Evolutionary conservation across 1,140 invertebrate species (phyloP).

Genomic region (Paracyclopina nana): DNA sequence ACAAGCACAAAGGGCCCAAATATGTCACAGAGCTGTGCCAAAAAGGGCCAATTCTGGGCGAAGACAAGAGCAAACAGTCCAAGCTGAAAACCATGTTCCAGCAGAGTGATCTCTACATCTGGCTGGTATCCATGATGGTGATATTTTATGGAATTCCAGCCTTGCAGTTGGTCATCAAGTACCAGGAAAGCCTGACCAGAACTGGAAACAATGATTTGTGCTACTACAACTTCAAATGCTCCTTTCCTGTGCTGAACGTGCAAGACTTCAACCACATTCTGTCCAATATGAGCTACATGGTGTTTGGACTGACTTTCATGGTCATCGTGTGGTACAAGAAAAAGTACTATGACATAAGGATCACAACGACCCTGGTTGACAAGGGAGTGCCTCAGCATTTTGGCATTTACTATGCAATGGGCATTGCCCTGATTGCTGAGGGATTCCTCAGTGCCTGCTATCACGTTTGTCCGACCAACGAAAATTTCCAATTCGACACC

Average conservation of each 20-base stretch:
- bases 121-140: constrained; percentile 59
- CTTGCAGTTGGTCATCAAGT: constrained; percentile 67
- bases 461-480: constrained; percentile 65
- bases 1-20: no score
- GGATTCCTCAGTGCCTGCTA: constrained; percentile 69
- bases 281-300: constrained; percentile 69
- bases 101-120: constrained; percentile 48
- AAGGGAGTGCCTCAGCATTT: constrained; percentile 67
- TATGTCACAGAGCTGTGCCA: no score
- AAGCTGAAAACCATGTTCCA: no score
- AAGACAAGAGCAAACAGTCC: no score
- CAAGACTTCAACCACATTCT: constrained; percentile 70
- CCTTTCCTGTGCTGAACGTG: constrained; percentile 49
- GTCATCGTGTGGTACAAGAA: constrained; percentile 23
- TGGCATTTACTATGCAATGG: constrained; percentile 73
- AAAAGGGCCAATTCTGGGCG: no score
- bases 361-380: constrained; percentile 18
- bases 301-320: constrained; percentile 46
- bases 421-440: constrained; percentile 63
- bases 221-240: constrained; percentile 79
- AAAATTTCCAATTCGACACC: constrained; percentile 81
- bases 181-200: constrained; percentile 44
- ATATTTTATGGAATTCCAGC: constrained; percentile 74
- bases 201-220: constrained; percentile 75
- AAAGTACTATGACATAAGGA: constrained; percentile 16